A percentile compares a stretch with the other conserved stretches of the same genome.
Conservation (phyloP, 2,888 invertebrate species). For the Xylota segnis region DNA sequence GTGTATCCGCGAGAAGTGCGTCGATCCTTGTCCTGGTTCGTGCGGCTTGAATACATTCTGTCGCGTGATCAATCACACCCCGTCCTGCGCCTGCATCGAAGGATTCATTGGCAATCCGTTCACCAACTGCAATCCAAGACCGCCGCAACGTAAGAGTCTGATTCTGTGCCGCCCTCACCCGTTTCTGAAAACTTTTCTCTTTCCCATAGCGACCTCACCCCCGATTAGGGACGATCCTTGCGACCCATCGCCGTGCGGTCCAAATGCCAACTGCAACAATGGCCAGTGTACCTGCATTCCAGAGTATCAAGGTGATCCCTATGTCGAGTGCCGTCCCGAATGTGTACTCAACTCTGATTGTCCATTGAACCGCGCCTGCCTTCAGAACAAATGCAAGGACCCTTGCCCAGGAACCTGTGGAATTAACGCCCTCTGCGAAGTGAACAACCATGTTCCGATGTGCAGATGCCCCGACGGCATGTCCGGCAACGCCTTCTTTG, state of each 20-base stretch:
- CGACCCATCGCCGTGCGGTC: slow-evolving; percentile 91
- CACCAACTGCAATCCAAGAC: slow-evolving; percentile 83
- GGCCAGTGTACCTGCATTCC: slow-evolving; percentile 89
- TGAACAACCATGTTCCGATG: slow-evolving; percentile 91
- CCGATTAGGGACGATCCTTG: slow-evolving; percentile 86
- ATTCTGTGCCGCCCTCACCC: background rate
- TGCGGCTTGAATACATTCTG: slow-evolving; percentile 88
- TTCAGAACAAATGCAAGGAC: slow-evolving; percentile 90
- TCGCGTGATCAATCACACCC: slow-evolving; percentile 88
- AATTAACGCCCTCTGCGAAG: slow-evolving; percentile 91
- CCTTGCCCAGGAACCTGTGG: slow-evolving; percentile 91
- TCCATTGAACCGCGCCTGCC: slow-evolving; percentile 88
- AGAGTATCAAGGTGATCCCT: slow-evolving; percentile 91
- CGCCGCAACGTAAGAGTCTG: slow-evolving; percentile 81
- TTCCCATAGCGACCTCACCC: slow-evolving; percentile 78
- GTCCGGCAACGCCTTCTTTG: slow-evolving; percentile 92
- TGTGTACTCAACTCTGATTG: slow-evolving; percentile 92
- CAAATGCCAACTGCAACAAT: slow-evolving; percentile 89
- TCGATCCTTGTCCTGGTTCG: slow-evolving; percentile 90
- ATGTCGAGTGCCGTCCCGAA: slow-evolving; percentile 90
- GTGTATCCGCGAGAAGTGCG: slow-evolving; percentile 90
- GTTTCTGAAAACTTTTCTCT: background rate
- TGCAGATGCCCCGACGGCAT: slow-evolving; percentile 91
- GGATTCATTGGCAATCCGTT: slow-evolving; percentile 87
- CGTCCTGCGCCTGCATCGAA: slow-evolving; percentile 88